A percentile compares a stretch with the other conserved stretches of the same genome.
Conservation (phyloP, 1,140 invertebrate species). For the Zaprionus vittiger region DNA sequence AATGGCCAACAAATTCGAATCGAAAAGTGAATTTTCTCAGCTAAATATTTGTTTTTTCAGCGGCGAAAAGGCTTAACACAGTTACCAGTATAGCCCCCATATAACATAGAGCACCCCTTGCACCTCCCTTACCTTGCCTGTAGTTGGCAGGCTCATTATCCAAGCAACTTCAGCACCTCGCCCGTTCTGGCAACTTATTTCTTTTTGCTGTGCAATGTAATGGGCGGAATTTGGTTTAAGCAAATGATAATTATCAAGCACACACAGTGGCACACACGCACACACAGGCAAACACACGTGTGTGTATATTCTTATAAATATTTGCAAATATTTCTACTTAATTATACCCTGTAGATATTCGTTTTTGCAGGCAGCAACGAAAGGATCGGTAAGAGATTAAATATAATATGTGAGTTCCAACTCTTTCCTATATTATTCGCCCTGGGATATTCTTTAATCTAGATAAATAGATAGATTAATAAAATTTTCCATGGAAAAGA, state of each 20-base stretch:
- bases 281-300: constrained; percentile 26
- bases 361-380: too few relatives aligned
- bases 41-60: constrained; percentile 41
- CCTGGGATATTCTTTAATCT: too few relatives aligned
- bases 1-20: constrained; percentile 78
- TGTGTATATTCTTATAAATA: constrained; percentile 53
- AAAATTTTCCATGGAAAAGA: too few relatives aligned
- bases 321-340: constrained; percentile 65
- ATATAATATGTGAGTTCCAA: too few relatives aligned
- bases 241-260: constrained; percentile 75
- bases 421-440: too few relatives aligned
- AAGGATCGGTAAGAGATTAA: too few relatives aligned
- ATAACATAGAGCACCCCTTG: not conserved
- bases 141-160: not conserved
- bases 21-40: constrained; percentile 69
- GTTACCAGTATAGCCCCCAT: not conserved
- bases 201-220: constrained; percentile 11
- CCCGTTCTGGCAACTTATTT: not conserved
- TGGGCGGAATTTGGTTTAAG: constrained; percentile 50
- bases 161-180: not conserved
- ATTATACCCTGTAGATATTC: constrained; percentile 31
- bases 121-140: not conserved
- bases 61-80: constrained; percentile 35
- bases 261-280: constrained; percentile 36
- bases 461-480: too few relatives aligned